Evolutionary conservation across 2,113 vertebrate species (phyloP), one percentile per base, ranked within the genome.

Genomic region (Festucalex cinctus): DNA sequence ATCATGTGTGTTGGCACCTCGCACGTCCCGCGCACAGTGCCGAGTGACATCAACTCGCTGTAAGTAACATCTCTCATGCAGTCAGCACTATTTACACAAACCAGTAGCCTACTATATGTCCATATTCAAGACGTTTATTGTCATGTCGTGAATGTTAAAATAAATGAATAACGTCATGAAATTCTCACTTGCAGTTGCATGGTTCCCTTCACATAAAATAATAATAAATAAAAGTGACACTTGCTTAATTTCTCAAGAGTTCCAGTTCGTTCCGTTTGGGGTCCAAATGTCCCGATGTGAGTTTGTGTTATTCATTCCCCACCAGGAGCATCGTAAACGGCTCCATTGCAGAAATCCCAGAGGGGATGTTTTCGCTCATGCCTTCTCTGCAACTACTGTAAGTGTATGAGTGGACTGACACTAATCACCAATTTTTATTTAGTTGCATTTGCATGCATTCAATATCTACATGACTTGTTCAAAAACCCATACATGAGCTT

Each of bases 241-340:
- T 7, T 46, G 17, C 17, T 46, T 17, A 13, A 44, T 44, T 41
- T 13, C 39, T 41, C 39, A 41, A 41, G 43, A 48, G 17, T 20
- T 48, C 5, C 6, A 7, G 46, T 48, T 20, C 5, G 46, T 5
- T 48, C 19, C 19, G 5, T 14, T 48, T 5, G 46, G 5, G 20
- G 20, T 16, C 26, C 16, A 32, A 57, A 35, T 59, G 32, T 59
- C 32, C 57, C 19, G 5, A 19, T 36, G 19, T 9, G 17, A 59
- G 28, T 59, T 32, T 59, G 6, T 20, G 19, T 49, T 49, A 32
- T 32, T 57, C 14, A 13, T 60, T 43, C 68, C 14, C 49, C 62
- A 44, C 65, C 80, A 99, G 97, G 92, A 98, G 97, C 85, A 88
- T 99, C 77, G 96, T 99, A 1, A 99, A 99, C 88, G 95, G 96